Evolutionary conservation across 1,140 invertebrate species (phyloP), one percentile per base, ranked within the genome.

Genomic region (Neodiprion pinetum): DNA sequence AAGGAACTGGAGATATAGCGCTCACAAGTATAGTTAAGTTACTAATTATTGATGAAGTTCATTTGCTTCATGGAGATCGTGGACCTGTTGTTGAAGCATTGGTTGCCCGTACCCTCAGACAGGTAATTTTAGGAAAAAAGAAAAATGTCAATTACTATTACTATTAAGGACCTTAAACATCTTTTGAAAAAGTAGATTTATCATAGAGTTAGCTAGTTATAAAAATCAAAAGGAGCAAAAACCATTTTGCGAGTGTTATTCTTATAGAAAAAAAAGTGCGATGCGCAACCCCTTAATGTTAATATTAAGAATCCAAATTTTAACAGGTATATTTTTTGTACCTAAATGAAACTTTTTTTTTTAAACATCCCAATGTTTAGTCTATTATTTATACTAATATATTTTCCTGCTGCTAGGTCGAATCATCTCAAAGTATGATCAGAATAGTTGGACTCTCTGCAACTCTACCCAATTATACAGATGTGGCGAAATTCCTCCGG

Each of bases 21-120:
- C 85, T 99, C 17, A 94, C 96, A 4, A 95, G 95, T 82, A 91
- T 99, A 61, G 97, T 99, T 0, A 95, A 96, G 82, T 89, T 99
- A 10, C 88, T 99, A 0, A 99, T 99, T 77, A 98, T 99, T 80
- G 99, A 99, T 88, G 99, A 99, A 90, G 97, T 99, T 1, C 99
- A 99, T 88, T 90, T 99, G 10, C 88, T 99, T 47, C 98, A 99
- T 85, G 97, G 98, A 9, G 98, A 99, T 82, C 90, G 99, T 85
- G 99, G 98, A 12, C 97, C 98, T 0, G 99, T 99, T 10, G 96
- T 99, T 47, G 99, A 99, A 88, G 96, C 97, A 4, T 88, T 99
- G 7, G 98, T 99, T 0, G 98, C 99, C 0, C 90, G 99, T 77
- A 99, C 98, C 0, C 88, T 99, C 5, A 90, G 98, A 82, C 95